A percentile compares a stretch with the other conserved stretches of the same genome.
Evolutionary conservation across 2,888 invertebrate species (phyloP).

Genomic region (Parnassius smintheus): DNA sequence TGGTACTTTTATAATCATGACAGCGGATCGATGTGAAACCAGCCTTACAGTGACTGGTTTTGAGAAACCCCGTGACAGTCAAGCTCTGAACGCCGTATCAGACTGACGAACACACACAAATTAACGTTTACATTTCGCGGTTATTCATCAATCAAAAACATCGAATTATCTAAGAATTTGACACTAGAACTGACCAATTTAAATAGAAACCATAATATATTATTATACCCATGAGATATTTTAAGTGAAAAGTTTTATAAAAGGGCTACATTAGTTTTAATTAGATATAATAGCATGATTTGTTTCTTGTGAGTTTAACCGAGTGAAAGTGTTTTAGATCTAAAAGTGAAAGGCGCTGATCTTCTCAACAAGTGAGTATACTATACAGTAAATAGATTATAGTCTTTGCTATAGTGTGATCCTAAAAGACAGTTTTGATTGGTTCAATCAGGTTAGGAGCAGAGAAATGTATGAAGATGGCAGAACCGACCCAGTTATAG

Average conservation of each 20-base stretch:
- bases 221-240: not conserved
- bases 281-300: conserved; percentile 26
- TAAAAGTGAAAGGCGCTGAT: conserved; percentile 71
- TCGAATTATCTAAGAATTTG: conserved; percentile 11
- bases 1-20: conserved; percentile 54
- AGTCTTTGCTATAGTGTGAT: conserved; percentile 25
- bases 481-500: conserved; percentile 43
- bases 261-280: conserved; percentile 10
- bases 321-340: conserved; percentile 70
- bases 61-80: conserved; percentile 63
- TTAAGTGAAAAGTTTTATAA: not conserved
- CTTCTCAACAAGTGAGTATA: conserved; percentile 48
- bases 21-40: conserved; percentile 46
- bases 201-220: not conserved
- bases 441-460: conserved; percentile 45
- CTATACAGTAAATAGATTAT: conserved; percentile 12
- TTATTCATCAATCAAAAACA: conserved; percentile 32
- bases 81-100: conserved; percentile 41
- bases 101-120: conserved; percentile 42
- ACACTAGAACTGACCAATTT: not conserved
- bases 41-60: conserved; percentile 55
- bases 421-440: conserved; percentile 49
- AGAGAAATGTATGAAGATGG: conserved; percentile 46
- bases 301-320: conserved; percentile 34
- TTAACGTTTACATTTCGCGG: conserved; percentile 34